Base-by-base conservation (phyloP, 2,888 invertebrate genomes). In the Pelosia muscerda region DNA sequence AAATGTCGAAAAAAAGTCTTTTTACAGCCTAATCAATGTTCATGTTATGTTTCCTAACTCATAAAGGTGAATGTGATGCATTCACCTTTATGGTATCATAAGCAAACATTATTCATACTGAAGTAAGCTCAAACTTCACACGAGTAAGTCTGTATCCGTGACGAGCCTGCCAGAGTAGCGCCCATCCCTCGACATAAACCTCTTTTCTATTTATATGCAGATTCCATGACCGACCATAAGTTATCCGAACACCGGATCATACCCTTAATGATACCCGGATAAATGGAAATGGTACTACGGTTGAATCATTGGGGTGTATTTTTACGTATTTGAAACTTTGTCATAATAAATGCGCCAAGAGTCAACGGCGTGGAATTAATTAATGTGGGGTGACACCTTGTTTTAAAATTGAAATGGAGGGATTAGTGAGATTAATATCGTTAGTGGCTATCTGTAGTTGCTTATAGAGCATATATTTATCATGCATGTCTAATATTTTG, bases 131-230 rank as follows among this genome's bases (percentile, higher is more conserved):
- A 31, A 75, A 74, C 56, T 75, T 65, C 63, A 71, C 74, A 68
- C 68, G 72, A 62, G 65, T 71, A 77, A 81, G 68, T 69, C 64
- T 38, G 49, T 62, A 63, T 64, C 54, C 70, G 70, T 70, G 78
- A 65, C 67, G 64, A 71, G 66, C 71, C 63, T 75, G 67, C 69
- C 68, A 66, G 68, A 61, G 54, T 60, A 56, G 38, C 13, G 38
- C 77, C 82, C 83, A 89, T 86, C 91, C 90, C 86, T 81, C 81
- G 79, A 75, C 71, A 61, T 79, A 80, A 79, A 82, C 77, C 90
- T 89, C 90, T 87, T 88, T 91, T 85, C 94, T 92, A 95, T 95
- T 94, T 94, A 94, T 93, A 95, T 95, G 94, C 93, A 94, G 93
- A 95, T 94, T 93, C 90, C 88, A 90, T 85, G 86, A 85, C 90